These are phyloP conservation scores for Brachycybe producta DNA, from an alignment of 2,888 invertebrate genomes.

Conservation along the genomic window DNA sequence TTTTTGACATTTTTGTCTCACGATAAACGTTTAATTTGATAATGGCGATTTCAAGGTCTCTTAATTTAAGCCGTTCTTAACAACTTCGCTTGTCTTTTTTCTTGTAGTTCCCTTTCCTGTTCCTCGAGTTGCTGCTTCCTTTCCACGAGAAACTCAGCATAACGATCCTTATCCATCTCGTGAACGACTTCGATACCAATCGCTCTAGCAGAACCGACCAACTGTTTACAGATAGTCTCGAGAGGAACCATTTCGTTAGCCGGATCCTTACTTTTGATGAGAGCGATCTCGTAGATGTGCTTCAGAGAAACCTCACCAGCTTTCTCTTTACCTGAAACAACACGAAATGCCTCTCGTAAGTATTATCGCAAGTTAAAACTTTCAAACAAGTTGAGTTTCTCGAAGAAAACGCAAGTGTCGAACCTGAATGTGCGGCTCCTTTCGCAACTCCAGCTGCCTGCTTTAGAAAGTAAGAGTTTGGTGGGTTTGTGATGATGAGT, in stretches of 20 bases:
- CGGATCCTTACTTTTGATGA: conserved; percentile 84
- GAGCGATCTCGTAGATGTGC: conserved; percentile 95
- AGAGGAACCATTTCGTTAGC: conserved; percentile 48
- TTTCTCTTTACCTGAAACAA: conserved; percentile 50
- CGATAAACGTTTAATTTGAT: no score
- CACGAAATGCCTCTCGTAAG: no score
- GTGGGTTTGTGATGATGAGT: conserved; percentile 70
- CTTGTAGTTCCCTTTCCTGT: conserved; percentile 62
- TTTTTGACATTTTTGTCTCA: no score
- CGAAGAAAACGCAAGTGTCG: neutral
- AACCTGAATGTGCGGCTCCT: conserved; percentile 55
- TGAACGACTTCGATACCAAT: conserved; percentile 69
- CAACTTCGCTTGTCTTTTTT: conserved; percentile 79
- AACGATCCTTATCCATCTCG: conserved; percentile 62
- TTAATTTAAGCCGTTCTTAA: conserved; percentile 49
- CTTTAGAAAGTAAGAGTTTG: conserved; percentile 73
- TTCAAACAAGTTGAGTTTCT: no score
- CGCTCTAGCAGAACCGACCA: conserved; percentile 62
- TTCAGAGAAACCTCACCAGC: conserved; percentile 83
- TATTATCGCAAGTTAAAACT: no score
- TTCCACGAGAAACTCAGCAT: conserved; percentile 64
- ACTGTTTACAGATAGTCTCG: conserved; percentile 61
- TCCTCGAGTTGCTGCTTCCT: conserved; percentile 54
- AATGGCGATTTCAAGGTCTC: no score
- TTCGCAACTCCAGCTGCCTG: conserved; percentile 86